Base-by-base conservation (phyloP, 2,888 invertebrate genomes). In the Eupithecia vulgata region DNA sequence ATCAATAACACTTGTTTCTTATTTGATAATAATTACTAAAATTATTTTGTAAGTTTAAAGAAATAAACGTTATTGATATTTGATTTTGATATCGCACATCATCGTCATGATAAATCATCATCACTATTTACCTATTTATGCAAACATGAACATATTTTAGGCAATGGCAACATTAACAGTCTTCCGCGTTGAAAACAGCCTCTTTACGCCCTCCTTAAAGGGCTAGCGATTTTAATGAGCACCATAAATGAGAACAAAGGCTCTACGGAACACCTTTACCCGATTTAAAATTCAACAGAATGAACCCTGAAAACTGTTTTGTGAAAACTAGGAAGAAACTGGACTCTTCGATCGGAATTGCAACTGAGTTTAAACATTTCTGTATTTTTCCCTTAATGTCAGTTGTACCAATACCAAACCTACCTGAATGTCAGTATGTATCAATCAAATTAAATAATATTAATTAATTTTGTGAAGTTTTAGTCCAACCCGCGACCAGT, bases 191-290 rank as follows among this genome's bases (percentile, higher is more conserved):
- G 62, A 30, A 57, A 68, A 67, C 71, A 17, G 71, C 70, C 78
- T 75, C 68, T 68, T 77, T 68, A 52, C 80, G 72, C 78, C 78
- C 71, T 70, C 79, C 80, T 69, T 80, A 80, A 74, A 75, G 72
- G 78, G 79, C 71, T 72, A 75, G 72, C 72, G 48, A 71, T 73
- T 78, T 73, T 80, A 81, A 80, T 81, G 80, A 82, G 80, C 79
- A 64, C 78, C 79, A 78, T 80, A 80, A 79, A 78, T 79, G 79
- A 80, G 73, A 81, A 81, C 81, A 82, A 80, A 81, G 81, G 71
- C 48, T 71, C 70, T 72, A 69, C 70, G 76, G 73, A 76, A 79
- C 76, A 78, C 76, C 74, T 73, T 69, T 17, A 25, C 66, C n/a
- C 57, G 70, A 77, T 78, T 75, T 77, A 70, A 77, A 78, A 77